Percentiles rank a stretch among this genome's conserved stretches.
These are phyloP conservation scores for Caenorhabditis sp. DNA, from an alignment of 2,888 invertebrate species.

Conservation along the genomic window DNA sequence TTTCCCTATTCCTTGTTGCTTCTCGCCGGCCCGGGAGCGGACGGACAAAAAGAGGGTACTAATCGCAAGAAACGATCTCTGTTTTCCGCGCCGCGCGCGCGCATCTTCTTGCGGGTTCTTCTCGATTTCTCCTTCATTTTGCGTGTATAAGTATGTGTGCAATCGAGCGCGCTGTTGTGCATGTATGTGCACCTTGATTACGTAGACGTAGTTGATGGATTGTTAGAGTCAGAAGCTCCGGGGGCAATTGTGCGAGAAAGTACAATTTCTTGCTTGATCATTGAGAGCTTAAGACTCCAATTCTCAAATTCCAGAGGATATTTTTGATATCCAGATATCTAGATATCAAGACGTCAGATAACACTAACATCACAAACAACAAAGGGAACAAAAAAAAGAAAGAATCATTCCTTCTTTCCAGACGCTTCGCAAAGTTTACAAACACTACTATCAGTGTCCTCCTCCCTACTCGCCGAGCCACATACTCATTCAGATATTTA, in stretches of 20 bases:
- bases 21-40: too few species aligned
- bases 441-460: constrained; percentile 2
- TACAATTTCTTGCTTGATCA: too few species aligned
- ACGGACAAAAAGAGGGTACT: constrained; percentile 39
- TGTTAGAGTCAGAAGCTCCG: not conserved
- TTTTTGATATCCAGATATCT: too few species aligned
- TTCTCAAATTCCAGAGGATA: too few species aligned
- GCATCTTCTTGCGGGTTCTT: too few species aligned
- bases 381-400: too few species aligned
- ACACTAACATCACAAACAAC: too few species aligned
- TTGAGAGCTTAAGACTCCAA: too few species aligned
- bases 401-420: too few species aligned
- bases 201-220: not conserved
- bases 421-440: constrained; percentile 28
- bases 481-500: constrained; percentile 4
- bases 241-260: too few species aligned
- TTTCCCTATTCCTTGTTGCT: constrained; percentile 35
- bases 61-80: constrained; percentile 59
- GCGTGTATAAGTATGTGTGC: constrained; percentile 2
- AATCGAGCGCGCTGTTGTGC: constrained; percentile 7
- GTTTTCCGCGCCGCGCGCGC: constrained; percentile 23
- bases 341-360: too few species aligned
- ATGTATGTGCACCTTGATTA: constrained; percentile 8
- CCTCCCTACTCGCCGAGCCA: too few species aligned
- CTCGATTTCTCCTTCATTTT: constrained; percentile 38